phyloP scores from a whole-genome alignment of 2,113 vertebrate species.

The Fulmarus glacialis region DNA sequence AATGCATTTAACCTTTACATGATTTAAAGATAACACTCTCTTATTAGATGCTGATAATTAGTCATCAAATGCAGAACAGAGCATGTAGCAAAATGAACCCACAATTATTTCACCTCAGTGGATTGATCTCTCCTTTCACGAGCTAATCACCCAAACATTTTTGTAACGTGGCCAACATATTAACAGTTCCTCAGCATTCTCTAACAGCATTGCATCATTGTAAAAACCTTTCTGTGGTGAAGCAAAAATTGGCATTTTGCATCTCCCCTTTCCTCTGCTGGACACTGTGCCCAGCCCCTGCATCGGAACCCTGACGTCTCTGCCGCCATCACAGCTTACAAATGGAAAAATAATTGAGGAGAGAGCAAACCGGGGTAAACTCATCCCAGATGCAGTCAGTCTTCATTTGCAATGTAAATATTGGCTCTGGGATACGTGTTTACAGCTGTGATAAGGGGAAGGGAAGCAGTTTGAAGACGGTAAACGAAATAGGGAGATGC shows the following conservation, averaged over 20 bases:
- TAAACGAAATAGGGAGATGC: not conserved
- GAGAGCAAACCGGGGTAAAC: not conserved
- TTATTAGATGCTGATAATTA: constrained; percentile 71
- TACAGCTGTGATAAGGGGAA: not conserved
- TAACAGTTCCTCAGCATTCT: not conserved
- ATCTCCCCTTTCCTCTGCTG: not conserved
- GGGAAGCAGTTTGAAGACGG: not conserved
- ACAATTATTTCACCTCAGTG: constrained; percentile 57
- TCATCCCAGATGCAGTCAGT: not conserved
- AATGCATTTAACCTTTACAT: not conserved
- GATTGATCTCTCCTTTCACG: constrained; percentile 40
- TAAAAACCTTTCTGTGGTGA: not conserved
- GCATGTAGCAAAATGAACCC: constrained; percentile 51
- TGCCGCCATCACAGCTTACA: not conserved
- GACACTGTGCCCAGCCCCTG: not conserved
- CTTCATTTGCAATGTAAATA: not conserved
- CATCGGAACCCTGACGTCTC: fast-evolving
- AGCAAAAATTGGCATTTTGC: not conserved
- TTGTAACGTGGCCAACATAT: constrained; percentile 35
- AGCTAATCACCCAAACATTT: constrained; percentile 60
- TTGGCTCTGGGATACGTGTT: not conserved
- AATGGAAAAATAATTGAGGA: not conserved
- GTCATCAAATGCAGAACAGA: constrained; percentile 59
- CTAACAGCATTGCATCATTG: not conserved
- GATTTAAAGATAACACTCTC: constrained; percentile 55